Base-by-base conservation (phyloP, 1,140 invertebrate species). In the Heterodera schachtii region DNA sequence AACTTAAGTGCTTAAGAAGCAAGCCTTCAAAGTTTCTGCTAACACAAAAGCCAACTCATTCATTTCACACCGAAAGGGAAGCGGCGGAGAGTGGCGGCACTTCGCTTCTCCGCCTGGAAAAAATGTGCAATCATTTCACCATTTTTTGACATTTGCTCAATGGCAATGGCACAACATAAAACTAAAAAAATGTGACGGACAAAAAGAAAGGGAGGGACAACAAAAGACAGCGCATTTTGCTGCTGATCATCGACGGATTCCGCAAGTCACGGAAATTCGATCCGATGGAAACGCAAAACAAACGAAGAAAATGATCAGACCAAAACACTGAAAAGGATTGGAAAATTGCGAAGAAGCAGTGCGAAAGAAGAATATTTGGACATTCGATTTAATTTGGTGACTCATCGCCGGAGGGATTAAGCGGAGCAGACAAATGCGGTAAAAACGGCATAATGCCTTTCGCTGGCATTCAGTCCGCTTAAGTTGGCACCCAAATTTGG, bases 401-500 rank as follows among this genome's bases (percentile, higher is more conserved):
- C 31, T 1, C 31, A 31, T 31, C 31, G 31, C 31, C 31, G 31
- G 31, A 31, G 31, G 31, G 31, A 31, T 31, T 31, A 31, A 31
- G 31, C 31, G 31, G 31, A 31, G 31, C 31, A 31, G 31, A 31
- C n/a, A 31, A 31, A 31, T 31, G 31, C 31, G 31, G 31, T 31
- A 31, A 31, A 31, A 31, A 31, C 0, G 0, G 31, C 31, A 31
- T 31, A 31, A 31, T 31, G 31, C 31, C 31, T 31, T 31, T 31
- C 31, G 31, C 31, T 31, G 31, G 31, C 31, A 31, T 1, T 31
- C 31, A 31, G 31, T 31, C 31, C 31, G 31, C 31, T 31, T 31
- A 64, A 64, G 57, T 64, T 64, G 57, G 57, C 57, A 64, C 57
- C 57, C 57, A 64, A 64, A 16, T 64, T 64, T 64, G 57, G 57